phyloP scores from a whole-genome alignment of 2,797 vertebrate species.

The Glossophaga mutica region DNA sequence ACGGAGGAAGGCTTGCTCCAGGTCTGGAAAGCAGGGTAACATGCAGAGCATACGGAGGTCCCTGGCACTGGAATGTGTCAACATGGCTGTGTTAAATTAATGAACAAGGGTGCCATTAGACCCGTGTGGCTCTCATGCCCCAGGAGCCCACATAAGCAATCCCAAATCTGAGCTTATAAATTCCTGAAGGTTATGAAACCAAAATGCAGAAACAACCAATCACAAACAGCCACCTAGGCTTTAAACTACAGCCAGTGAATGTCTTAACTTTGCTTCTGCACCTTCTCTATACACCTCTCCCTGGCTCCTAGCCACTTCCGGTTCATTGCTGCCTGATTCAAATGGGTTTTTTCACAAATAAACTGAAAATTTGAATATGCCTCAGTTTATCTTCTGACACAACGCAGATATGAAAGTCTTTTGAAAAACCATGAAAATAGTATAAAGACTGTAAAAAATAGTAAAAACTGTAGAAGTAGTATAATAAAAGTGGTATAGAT shows the following conservation, averaged over 20 bases:
- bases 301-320: background rate
- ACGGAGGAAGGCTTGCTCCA: background rate
- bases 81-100: background rate
- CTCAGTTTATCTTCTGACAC: background rate
- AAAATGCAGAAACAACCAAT: background rate
- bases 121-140: background rate
- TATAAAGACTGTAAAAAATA: background rate
- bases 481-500: too few species aligned
- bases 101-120: background rate
- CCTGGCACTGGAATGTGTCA: background rate
- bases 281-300: background rate
- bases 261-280: background rate
- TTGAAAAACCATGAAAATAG: background rate
- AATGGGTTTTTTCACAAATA: background rate
- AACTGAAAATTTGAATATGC: background rate
- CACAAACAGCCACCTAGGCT: background rate
- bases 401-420: background rate
- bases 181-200: background rate
- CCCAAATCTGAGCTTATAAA: background rate
- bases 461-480: too few species aligned
- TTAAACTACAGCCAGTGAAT: background rate
- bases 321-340: background rate
- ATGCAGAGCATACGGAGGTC: background rate
- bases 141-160: background rate
- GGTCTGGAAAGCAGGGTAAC: background rate